Evolutionary conservation across 2,888 invertebrate genomes (phyloP), one percentile per base, ranked within the genome.

Genomic region (Nomada fucata): DNA sequence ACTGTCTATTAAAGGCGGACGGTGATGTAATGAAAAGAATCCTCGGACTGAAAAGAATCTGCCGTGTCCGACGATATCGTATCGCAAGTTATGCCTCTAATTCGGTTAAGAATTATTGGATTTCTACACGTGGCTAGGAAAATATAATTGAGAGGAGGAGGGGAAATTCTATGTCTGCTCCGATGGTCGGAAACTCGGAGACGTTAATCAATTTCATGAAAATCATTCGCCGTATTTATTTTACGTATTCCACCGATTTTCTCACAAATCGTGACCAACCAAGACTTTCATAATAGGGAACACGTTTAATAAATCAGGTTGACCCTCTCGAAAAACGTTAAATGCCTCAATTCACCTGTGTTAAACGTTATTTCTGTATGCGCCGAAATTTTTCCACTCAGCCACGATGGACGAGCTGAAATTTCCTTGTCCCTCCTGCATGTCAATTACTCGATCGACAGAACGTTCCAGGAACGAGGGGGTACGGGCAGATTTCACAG

Each of bases 51-150:
- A 77, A 57, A 55, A 57, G 70, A 53, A 72, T 59, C 18, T 36
- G 23, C 69, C 18, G 44, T 26, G 60, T 44, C 63, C 42, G 52
- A 61, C 29, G 79, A 73, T 68, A 55, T 55, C 53, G 26, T 26
- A 4, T 53, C 60, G 64, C 71, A 55, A 15, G 76, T 76, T 63
- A 85, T 85, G 76, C 73, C 76, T 74, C 73, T 68, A 74, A 83
- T 71, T 77, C 69, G 83, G 81, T 86, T 85, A 83, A 60, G 50
- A 76, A 72, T 83, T 78, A 86, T 85, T 74, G 83, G 68, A 69
- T 85, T 80, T 65, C 65, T 57, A 61, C 61, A 64, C 47, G 53
- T 15, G 68, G 50, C 18, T 18, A 18, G 23, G 29, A 53, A 63
- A 77, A 50, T 26, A n/a, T 15, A 52, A 36, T 29, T 13, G 50